Base-by-base conservation (phyloP, 2,113 vertebrate genomes). In the Hypomesus transpacificus region DNA sequence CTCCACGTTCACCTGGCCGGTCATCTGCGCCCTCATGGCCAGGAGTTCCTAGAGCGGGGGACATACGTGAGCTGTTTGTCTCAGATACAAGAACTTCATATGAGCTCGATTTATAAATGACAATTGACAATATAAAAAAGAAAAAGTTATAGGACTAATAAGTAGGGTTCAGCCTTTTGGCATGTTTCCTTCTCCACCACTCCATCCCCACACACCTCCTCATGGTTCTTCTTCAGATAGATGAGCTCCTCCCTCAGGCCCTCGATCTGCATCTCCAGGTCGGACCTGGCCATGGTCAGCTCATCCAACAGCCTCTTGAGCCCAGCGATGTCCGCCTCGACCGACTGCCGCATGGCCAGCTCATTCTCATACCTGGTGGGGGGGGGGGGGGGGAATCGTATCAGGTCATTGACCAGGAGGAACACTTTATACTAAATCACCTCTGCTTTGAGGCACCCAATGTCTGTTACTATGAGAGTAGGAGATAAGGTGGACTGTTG, bases 191-290 rank as follows among this genome's bases (percentile, higher is more conserved):
- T 6, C 17, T 56, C 16, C 53, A 56, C 5, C 53, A n/a, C 17
- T n/a, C 14, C 53, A 26, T 9, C 21, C 65, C 22, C 22, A 52
- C 86, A 53, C 75, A 95, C 95, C 91, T 95, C 94, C 75, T 93
- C 88, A 0, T 97, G 96, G 87, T 96, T 96, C 90, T 94, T 95
- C 84, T 81, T 92, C 60, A 96, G 90, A 79, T 84, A 94, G 75
- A 93, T 89, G 75, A 97, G 87, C 75, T 98, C 95, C 76, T 96
- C 93, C 70, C 78, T 92, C 24, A 95, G 91, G 17, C 73, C 78
- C 80, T 96, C 94, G 0, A 93, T 93, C 87, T 95, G 92, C 89
- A 94, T 91, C 86, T 94, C 93, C 86, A 96, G 88, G 84, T 95
- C 93, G 0, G 94, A 91, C 69, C 91, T 85, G 73, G 72, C 5